These are phyloP conservation scores for Tenualosa ilisha DNA, from an alignment of 2,797 vertebrate species.

Conservation along the genomic window DNA sequence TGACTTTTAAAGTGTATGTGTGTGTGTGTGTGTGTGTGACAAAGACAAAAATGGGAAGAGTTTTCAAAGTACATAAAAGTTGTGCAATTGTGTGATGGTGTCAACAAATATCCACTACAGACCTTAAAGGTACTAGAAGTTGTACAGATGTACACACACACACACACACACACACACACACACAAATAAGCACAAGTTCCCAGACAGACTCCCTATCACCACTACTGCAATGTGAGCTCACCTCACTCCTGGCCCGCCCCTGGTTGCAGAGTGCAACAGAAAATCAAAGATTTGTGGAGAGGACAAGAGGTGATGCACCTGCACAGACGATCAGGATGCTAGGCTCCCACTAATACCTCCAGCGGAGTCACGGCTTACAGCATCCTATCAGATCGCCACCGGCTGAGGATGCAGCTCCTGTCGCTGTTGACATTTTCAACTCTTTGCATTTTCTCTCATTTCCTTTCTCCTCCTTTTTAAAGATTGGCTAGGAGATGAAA, in stretches of 20 bases:
- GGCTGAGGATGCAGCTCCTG: conserved; percentile 45
- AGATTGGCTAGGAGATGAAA: conserved; percentile 76
- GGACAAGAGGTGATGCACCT: neutral
- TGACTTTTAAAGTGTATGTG: neutral
- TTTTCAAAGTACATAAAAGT: neutral
- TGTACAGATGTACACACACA: neutral
- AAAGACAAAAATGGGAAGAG: conserved; percentile 4
- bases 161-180: neutral
- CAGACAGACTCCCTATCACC: neutral
- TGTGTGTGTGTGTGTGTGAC: conserved; percentile 21
- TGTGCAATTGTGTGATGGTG: neutral
- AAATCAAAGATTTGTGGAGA: conserved; percentile 5
- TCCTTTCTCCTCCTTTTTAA: conserved; percentile 57
- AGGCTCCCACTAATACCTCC: neutral
- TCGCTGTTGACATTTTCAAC: conserved; percentile 59
- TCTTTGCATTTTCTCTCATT: conserved; percentile 49
- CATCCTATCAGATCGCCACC: neutral
- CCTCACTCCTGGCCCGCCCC: neutral
- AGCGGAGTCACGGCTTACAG: neutral
- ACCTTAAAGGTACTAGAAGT: too few relatives aligned
- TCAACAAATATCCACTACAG: too few relatives aligned
- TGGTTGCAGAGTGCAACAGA: neutral
- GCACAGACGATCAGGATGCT: neutral
- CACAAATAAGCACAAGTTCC: neutral
- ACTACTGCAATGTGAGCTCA: neutral